Evolutionary conservation across 2,888 invertebrate species (phyloP).

Genomic region (Noctua comes): DNA sequence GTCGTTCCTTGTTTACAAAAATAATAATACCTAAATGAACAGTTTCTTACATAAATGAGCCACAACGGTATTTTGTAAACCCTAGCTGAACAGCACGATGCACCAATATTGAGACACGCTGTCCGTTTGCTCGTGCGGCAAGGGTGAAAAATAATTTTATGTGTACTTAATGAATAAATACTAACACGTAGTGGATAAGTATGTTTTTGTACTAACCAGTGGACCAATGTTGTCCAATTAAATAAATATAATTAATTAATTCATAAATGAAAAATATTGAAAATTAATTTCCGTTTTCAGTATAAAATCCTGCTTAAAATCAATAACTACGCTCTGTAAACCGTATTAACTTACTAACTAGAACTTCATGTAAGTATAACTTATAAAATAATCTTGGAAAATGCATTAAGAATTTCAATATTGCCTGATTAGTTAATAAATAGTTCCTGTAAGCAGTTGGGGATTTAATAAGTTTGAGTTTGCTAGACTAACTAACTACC

Average conservation of each 20-base stretch:
- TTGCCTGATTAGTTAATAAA: conserved; percentile 15
- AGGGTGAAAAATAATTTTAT: too few relatives aligned
- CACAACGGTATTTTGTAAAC: too few relatives aligned
- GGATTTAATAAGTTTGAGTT: conserved; percentile 47
- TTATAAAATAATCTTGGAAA: conserved; percentile 30
- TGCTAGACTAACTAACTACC: conserved; percentile 22
- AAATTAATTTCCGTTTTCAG: neutral
- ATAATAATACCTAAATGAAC: neutral
- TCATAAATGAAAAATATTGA: neutral
- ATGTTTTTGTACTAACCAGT: too few relatives aligned
- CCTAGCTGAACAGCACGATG: too few relatives aligned
- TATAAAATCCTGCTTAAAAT: neutral
- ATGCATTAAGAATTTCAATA: conserved; percentile 48
- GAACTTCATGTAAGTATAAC: neutral
- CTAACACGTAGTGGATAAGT: too few relatives aligned
- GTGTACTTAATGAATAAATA: too few relatives aligned
- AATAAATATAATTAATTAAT: too few relatives aligned
- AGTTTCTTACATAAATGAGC: too few relatives aligned
- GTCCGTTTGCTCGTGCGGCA: too few relatives aligned
- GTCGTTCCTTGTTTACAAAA: neutral
- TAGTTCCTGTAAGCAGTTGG: conserved; percentile 33
- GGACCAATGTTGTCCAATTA: too few relatives aligned
- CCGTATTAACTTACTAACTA: neutral
- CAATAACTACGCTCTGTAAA: neutral
- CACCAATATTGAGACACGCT: too few relatives aligned